Evolutionary conservation across 2,113 vertebrate genomes (phyloP).

Genomic region (Micronycteris hirsuta): DNA sequence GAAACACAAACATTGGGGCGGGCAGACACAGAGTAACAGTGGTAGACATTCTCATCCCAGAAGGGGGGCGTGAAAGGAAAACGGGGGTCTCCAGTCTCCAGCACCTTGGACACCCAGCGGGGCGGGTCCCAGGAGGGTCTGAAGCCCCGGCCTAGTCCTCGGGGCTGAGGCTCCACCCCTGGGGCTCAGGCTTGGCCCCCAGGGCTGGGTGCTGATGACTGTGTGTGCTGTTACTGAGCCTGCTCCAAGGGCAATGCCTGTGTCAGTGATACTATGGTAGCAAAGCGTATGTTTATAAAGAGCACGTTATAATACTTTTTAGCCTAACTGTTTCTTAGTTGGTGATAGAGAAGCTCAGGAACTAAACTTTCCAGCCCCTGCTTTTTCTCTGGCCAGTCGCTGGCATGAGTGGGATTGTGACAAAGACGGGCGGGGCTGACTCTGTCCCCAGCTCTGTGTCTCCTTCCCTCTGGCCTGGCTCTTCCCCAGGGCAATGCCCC

Average conservation of each 20-base stretch:
- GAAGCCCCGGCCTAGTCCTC: no score
- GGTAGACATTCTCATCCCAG: background rate
- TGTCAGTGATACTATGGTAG: background rate
- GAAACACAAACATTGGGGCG: background rate
- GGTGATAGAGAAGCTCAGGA: background rate
- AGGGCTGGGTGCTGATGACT: no score
- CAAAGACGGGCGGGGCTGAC: background rate
- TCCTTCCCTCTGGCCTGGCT: no score
- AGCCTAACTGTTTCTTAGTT: background rate
- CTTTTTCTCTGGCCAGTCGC: no score
- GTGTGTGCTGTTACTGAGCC: background rate
- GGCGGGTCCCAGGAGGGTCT: background rate
- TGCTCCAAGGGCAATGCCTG: accelerated
- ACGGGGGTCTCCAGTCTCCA: background rate
- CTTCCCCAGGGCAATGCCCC: background rate
- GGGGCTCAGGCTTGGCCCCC: accelerated
- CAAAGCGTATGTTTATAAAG: background rate
- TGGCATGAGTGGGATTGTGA: accelerated
- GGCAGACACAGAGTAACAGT: background rate
- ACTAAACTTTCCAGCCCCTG: no score
- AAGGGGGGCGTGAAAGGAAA: background rate
- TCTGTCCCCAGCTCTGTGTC: accelerated
- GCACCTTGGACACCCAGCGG: background rate
- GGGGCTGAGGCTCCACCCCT: background rate
- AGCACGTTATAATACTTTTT: background rate